phyloP scores from a whole-genome alignment of 2,888 invertebrate species.

The Hypercompe scribonia region DNA sequence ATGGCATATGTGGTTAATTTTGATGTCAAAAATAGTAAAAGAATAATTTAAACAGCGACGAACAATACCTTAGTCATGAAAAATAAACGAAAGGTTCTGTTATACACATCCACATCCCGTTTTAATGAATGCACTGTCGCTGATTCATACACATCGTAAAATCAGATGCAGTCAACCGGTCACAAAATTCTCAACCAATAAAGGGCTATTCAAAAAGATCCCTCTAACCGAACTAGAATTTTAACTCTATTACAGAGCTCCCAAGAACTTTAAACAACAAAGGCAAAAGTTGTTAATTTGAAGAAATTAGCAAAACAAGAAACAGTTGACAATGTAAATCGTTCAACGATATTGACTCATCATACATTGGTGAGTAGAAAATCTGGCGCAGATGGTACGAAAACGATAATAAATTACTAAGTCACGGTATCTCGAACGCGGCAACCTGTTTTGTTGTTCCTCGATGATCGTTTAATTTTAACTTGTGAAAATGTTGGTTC shows the following conservation, averaged over 20 bases:
- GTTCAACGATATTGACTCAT: constrained; percentile 73
- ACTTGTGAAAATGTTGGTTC: constrained; percentile 44
- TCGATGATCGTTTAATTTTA: constrained; percentile 58
- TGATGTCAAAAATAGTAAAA: constrained; percentile 33
- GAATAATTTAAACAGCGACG: constrained; percentile 38
- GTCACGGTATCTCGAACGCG: constrained; percentile 57
- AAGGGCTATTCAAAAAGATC: constrained; percentile 46
- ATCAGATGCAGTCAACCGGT: constrained; percentile 69
- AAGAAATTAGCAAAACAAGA: constrained; percentile 49
- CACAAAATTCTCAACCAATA: constrained; percentile 63
- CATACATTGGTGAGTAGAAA: constrained; percentile 66
- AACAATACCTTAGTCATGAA: constrained; percentile 63
- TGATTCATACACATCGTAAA: constrained; percentile 76
- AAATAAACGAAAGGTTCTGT: constrained; percentile 59
- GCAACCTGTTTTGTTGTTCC: constrained; percentile 56
- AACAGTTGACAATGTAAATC: constrained; percentile 65
- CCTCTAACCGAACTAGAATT: constrained; percentile 30
- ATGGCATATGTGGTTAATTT: constrained; percentile 26
- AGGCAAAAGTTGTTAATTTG: constrained; percentile 24
- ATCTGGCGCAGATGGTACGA: constrained; percentile 71
- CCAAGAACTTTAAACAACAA: constrained; percentile 19
- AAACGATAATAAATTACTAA: constrained; percentile 71
- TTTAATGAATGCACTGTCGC: constrained; percentile 71
- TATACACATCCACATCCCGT: constrained; percentile 62
- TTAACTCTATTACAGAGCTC: constrained; percentile 25